A percentile compares a stretch with the other conserved stretches of the same genome.
phyloP scores from a whole-genome alignment of 2,113 vertebrate genomes.

The Zosterops pallidus region DNA sequence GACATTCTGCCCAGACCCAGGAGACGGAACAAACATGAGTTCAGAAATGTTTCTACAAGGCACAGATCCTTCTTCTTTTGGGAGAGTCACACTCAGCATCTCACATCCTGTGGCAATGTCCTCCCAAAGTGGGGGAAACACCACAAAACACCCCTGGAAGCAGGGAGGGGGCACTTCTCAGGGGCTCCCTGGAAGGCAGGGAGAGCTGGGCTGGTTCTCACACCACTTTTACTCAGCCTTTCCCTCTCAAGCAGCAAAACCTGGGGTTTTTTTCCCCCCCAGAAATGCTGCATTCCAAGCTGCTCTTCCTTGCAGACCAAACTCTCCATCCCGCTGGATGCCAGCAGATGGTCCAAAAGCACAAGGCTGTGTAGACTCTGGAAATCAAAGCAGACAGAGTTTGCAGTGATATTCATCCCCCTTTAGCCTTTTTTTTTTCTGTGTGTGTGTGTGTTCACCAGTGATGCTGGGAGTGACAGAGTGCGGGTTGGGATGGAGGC shows the following conservation, averaged over 20 bases:
- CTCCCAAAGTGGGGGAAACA: background rate
- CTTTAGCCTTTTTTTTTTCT: background rate
- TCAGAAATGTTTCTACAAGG: constrained; percentile 28
- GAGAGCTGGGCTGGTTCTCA: background rate
- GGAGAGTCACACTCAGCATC: background rate
- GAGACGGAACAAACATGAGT: constrained; percentile 30
- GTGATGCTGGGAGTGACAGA: background rate
- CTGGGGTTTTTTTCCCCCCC: background rate
- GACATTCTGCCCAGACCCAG: constrained; percentile 64
- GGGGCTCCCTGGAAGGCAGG: background rate
- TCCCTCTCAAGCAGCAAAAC: background rate
- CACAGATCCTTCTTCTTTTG: background rate
- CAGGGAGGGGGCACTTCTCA: accelerated
- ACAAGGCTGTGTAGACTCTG: background rate
- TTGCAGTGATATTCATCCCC: background rate
- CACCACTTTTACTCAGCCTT: background rate
- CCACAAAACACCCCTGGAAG: background rate
- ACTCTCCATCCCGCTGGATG: background rate
- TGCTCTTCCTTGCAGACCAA: background rate
- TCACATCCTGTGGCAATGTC: accelerated
- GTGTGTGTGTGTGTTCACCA: background rate
- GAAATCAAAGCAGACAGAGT: background rate
- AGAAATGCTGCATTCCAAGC: background rate
- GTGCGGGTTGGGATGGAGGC: background rate
- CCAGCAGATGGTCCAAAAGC: background rate